These are phyloP conservation scores for Epirrita christyi DNA, from an alignment of 2,888 invertebrate genomes.

Conservation along the genomic window DNA sequence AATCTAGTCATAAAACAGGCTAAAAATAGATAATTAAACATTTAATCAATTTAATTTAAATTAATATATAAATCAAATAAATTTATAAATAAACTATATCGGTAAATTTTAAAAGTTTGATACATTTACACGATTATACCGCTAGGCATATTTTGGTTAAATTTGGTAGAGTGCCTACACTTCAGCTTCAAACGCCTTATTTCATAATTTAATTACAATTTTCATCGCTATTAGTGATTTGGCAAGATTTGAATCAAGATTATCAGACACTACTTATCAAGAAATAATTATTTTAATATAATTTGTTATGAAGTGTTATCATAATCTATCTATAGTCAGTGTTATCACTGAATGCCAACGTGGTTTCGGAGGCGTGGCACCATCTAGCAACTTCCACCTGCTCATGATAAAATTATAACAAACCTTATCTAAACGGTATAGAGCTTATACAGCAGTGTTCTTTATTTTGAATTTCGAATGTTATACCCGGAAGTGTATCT, in stretches of 20 bases:
- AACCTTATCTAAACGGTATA: neutral
- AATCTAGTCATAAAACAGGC: no score
- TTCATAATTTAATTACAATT: neutral
- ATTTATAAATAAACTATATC: no score
- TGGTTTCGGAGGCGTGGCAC: conserved; percentile 21
- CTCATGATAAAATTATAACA: neutral
- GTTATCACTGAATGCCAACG: neutral
- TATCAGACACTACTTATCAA: neutral
- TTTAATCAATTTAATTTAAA: no score
- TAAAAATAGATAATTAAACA: no score
- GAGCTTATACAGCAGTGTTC: neutral
- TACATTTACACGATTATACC: no score
- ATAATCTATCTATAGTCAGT: neutral
- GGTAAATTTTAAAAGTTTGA: no score
- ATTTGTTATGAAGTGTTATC: no score
- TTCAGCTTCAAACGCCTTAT: no score
- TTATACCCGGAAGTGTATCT: conserved; percentile 50
- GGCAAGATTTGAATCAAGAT: neutral
- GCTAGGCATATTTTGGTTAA: no score
- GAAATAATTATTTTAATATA: neutral
- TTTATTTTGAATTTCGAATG: conserved; percentile 2
- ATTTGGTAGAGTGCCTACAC: no score
- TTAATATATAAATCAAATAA: no score
- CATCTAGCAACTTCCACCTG: conserved; percentile 15
- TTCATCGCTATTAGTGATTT: neutral